Evolutionary conservation across 2,113 vertebrate species (phyloP), one percentile per base, ranked within the genome.

Genomic region (Ploceus nigricollis): DNA sequence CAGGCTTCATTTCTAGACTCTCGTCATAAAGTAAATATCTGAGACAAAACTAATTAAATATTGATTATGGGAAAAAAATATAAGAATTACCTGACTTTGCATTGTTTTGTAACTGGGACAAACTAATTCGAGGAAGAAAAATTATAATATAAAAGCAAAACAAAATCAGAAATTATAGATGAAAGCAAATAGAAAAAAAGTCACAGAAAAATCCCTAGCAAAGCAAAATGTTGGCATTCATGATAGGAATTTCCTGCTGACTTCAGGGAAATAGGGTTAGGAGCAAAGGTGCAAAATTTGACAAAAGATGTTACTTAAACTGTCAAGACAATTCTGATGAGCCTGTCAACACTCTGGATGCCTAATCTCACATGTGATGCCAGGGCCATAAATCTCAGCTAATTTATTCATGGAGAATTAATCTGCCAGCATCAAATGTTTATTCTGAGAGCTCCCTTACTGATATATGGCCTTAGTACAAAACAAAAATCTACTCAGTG

Each of bases 391-490:
- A 96, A 91, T 82, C 31, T 85, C 69, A 84, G 54, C 13, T 82
- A 87, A 88, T 94, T 85, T 93, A 90, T 96, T 96, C 45, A 54
- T 79, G 81, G 66, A 37, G 78, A 91, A 91, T 91, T 94, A 96
- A 72, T 89, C 57, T 93, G 48, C 72, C 84, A 25, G 21, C 61
- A 57, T 57, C 53, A 82, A 65, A 58, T 85, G 19, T 85, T 85
- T 94, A 80, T 84, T 89, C 45, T 90, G 78, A 87, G 65, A 82
- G 14, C n/a, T 85, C 35, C 3, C 87, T 82, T 91, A 72, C 58
- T 87, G 83, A 65, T 95, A n/a, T 28, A 76, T 44, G 21, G 56
- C 37, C 40, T 84, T 57, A 78, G 58, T 21, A 53, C 17, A 76
- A 82, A 94, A 83, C 45, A 89, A 68, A 94, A 83, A 69, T 68